Percentiles rank a stretch among this genome's conserved stretches.
Conservation (phyloP, 2,797 vertebrate genomes). For the Hydrophis major region DNA sequence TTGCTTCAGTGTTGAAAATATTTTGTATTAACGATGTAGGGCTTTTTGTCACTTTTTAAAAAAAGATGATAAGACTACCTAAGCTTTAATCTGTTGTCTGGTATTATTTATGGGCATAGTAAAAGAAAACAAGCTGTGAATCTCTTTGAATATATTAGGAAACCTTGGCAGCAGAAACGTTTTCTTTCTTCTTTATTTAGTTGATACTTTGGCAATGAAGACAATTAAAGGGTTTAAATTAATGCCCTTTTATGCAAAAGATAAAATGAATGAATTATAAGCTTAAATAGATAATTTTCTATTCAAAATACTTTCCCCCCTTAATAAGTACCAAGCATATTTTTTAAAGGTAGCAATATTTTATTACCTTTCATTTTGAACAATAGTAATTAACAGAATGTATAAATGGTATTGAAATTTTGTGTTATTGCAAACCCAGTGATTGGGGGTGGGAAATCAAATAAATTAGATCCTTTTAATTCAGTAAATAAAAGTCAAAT, state of each 20-base stretch:
- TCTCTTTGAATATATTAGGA: neutral
- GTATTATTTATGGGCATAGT: neutral
- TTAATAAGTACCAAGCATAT: neutral
- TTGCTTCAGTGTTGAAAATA: neutral
- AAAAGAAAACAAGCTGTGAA: neutral
- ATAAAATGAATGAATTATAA: neutral
- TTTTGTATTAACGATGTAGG: neutral
- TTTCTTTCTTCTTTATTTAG: constrained; percentile 17
- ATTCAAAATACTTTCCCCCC: neutral
- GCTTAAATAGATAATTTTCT: constrained; percentile 10
- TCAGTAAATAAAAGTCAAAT: neutral
- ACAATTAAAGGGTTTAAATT: neutral
- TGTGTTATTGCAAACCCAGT: neutral
- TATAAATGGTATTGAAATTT: neutral
- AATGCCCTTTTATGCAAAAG: constrained; percentile 25
- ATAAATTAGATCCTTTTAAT: neutral
- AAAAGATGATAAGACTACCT: neutral
- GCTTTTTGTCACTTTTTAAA: neutral
- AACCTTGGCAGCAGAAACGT: neutral
- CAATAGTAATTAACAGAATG: neutral
- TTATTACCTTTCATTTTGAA: neutral
- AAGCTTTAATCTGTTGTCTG: constrained; percentile 16
- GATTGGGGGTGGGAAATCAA: neutral
- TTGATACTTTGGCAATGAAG: neutral
- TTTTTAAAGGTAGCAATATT: neutral